Percentiles rank a stretch among this genome's conserved stretches.
These are phyloP conservation scores for Hydropsyche tenuis DNA, from an alignment of 1,140 invertebrate species.

Conservation along the genomic window DNA sequence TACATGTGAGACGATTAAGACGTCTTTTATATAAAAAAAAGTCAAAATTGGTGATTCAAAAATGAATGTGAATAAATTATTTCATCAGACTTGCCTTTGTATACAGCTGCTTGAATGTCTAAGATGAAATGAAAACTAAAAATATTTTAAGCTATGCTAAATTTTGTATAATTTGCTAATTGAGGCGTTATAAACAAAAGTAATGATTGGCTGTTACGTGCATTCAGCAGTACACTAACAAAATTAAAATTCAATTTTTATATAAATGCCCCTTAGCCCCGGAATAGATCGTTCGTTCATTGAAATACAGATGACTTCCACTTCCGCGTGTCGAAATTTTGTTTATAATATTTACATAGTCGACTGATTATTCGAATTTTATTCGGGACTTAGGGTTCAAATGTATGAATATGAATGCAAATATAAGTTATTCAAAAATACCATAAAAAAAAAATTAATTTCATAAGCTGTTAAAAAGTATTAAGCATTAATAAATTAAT, in stretches of 20 bases:
- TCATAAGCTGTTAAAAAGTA: slow-evolving; percentile 5
- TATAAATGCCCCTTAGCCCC: not conserved
- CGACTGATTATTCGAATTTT: not conserved
- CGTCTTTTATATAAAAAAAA: too few relatives aligned
- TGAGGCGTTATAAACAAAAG: not conserved
- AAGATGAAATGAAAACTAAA: too few relatives aligned
- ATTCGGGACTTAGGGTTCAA: not conserved
- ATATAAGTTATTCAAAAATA: not conserved
- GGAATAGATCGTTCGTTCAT: too few relatives aligned
- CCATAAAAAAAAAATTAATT: not conserved
- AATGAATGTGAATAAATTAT: too few relatives aligned
- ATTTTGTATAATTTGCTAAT: not conserved
- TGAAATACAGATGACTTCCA: too few relatives aligned
- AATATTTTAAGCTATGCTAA: too few relatives aligned
- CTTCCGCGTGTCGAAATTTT: too few relatives aligned
- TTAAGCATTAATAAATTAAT: slow-evolving; percentile 2
- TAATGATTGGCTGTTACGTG: slow-evolving; percentile 6
- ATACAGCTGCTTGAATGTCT: too few relatives aligned
- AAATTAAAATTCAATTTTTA: not conserved
- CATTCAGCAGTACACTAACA: not conserved
- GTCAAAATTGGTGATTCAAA: too few relatives aligned
- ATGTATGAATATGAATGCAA: slow-evolving; percentile 16
- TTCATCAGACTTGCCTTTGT: too few relatives aligned
- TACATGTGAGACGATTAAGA: too few relatives aligned
- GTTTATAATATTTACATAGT: too few relatives aligned